Conservation (phyloP, 1,140 invertebrate genomes). For the Metaphire vulgaris region DNA sequence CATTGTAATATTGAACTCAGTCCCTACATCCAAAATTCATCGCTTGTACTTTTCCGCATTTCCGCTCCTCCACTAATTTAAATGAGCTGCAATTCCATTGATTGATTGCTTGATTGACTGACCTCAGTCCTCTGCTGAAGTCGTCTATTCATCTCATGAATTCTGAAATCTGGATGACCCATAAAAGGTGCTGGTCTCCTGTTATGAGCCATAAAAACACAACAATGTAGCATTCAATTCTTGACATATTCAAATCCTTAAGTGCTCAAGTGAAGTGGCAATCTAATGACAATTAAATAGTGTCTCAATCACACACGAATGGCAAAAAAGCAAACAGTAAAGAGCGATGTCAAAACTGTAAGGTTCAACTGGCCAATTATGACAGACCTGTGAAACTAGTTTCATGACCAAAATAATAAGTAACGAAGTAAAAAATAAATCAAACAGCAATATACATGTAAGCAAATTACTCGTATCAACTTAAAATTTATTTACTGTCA, state of each 20-base stretch:
- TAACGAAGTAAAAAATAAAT: neutral
- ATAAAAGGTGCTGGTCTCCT: constrained; percentile 87
- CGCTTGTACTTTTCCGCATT: too few species aligned
- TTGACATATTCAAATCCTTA: neutral
- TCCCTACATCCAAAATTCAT: too few species aligned
- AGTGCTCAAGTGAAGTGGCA: neutral
- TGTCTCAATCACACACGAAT: neutral
- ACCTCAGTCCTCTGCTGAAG: constrained; percentile 92
- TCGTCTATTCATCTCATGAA: constrained; percentile 95
- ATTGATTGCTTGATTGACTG: too few species aligned
- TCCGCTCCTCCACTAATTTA: too few species aligned
- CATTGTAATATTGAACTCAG: neutral
- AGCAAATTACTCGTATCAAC: too few species aligned
- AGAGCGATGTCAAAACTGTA: too few species aligned
- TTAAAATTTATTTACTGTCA: too few species aligned
- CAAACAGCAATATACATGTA: neutral
- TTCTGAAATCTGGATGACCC: constrained; percentile 90
- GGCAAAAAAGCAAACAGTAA: neutral
- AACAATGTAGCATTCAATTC: neutral
- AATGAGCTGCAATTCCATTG: too few species aligned
- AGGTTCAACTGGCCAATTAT: too few species aligned
- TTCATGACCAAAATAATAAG: neutral
- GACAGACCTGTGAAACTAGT: neutral
- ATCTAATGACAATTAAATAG: neutral
- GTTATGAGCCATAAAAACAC: constrained; percentile 54